Evolutionary conservation across 2,888 invertebrate genomes (phyloP), one percentile per base, ranked within the genome.

Genomic region (Portevinia maculata): DNA sequence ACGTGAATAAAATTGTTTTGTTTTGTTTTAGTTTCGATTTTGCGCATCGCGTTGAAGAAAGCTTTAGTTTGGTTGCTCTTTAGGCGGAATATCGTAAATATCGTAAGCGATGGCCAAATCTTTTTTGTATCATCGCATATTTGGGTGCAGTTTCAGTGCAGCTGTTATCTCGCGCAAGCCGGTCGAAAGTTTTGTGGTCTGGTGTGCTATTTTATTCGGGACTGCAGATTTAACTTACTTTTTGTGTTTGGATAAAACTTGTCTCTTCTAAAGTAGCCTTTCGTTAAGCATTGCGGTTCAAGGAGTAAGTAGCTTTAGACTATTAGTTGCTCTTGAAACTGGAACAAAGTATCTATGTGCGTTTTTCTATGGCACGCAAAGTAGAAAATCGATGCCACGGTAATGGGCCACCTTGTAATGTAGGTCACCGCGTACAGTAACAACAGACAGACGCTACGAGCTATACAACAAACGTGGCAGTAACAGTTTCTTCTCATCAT

Each of bases 71-170:
- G 8, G 44, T 21, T 62, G 13, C n/a, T n/a, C 28, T 9, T 3
- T 70, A 46, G 46, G 67, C 67, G 71, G 71, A 65, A 78, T 78
- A 76, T 78, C 83, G 83, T 78, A 67, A 52, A 78, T 73, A 78
- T 62, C 83, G 78, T 83, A 81, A 7, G 30, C 19, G 9, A 37
- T 37, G 24, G 37, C 11, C 21, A 41, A 41, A 41, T 41, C 34
- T 46, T 60, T 60, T 37, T 21, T 48, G 19, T 24, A 32, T 60
- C 52, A 28, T 37, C n/a, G 41, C 9, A 46, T 30, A 48, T 73
- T 78, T 73, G 78, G 83, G 83, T 83, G 83, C 83, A 83, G 83
- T 83, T 78, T 39, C 41, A 73, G 65, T 83, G 78, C 83, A 83
- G 62, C 78, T 52, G 67, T 65, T 78, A 78, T 83, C 83, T 73